Conservation (phyloP, 2,797 vertebrate species). For the Harpagifer antarcticus region DNA sequence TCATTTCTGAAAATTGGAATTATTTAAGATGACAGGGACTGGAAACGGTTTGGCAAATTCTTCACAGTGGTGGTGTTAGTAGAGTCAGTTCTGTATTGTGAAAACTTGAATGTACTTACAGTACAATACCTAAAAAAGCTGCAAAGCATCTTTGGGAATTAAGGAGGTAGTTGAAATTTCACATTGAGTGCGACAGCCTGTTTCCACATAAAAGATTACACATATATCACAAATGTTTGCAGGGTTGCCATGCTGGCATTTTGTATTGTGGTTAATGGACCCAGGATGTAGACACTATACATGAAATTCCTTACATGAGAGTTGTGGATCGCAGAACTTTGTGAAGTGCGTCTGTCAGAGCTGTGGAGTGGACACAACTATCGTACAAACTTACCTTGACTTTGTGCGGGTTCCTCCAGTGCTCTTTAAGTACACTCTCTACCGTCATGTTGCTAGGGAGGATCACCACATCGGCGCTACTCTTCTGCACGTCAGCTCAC, state of each 20-base stretch:
- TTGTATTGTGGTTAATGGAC: conserved; percentile 48
- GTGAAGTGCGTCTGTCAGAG: conserved; percentile 75
- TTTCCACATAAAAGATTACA: conserved; percentile 39
- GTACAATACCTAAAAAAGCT: background rate
- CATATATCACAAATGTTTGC: conserved; percentile 48
- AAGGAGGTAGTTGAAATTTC: conserved; percentile 7
- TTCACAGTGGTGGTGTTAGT: conserved; percentile 1
- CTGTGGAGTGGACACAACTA: conserved; percentile 53
- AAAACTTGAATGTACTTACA: background rate
- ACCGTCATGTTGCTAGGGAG: conserved; percentile 91
- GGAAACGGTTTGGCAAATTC: conserved; percentile 63
- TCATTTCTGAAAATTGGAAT: conserved; percentile 66
- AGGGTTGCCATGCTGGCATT: conserved; percentile 61
- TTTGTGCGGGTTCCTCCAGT: conserved; percentile 95
- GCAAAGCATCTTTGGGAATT: background rate
- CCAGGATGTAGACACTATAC: conserved; percentile 66
- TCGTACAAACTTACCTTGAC: conserved; percentile 89
- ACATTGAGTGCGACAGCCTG: conserved; percentile 3
- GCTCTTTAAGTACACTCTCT: conserved; percentile 86
- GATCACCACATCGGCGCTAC: conserved; percentile 93
- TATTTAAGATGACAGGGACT: conserved; percentile 53
- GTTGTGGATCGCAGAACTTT: conserved; percentile 68
- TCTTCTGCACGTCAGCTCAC: conserved; percentile 91
- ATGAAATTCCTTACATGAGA: conserved; percentile 76
- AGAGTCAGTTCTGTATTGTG: background rate